Evolutionary conservation across 2,113 vertebrate species (phyloP), one percentile per base, ranked within the genome.

Genomic region (Fregetta grallaria): DNA sequence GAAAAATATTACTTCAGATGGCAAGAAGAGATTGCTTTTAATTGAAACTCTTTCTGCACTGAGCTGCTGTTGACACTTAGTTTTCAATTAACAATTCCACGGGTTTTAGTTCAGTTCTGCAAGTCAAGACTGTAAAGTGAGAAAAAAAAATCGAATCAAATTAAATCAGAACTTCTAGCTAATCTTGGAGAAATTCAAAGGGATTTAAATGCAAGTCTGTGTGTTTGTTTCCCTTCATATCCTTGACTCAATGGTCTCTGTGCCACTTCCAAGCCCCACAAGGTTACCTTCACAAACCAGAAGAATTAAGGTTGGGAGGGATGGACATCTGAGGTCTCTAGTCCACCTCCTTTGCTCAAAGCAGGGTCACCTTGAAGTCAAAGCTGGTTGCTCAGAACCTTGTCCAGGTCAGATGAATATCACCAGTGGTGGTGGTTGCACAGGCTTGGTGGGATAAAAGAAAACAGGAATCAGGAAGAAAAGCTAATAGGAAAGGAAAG

Each of bases 1-100:
- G 84, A 88, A 93, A 97, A 96, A 96, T 71, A 85, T 77, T 94
- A 63, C 84, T 95, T 88, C 0, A 11, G 70, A 70, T 87, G 58
- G 86, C 70, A 94, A 86, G 75, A 86, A 81, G 70, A 96, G 86
- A 95, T 88, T 91, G 94, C 83, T 93, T 91, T 88, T 90, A 94
- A 94, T 94, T 92, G 92, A 72, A 94, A 83, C 78, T 88, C 81
- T 62, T 92, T 78, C 91, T 87, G 72, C 2, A 0, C 65, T 78
- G 91, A 97, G 89, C 84, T 91, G 85, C 78, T 88, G 91, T 80
- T 93, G 87, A 95, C 95, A 86, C 73, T 81, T 70, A 27, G 67
- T 86, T 95, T 95, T 85, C 95, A 97, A 87, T 93, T 93, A 95
- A 81, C 76, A 79, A 50, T 87, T 93, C 80, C 84, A 59, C 1